These are phyloP conservation scores for Hedychridium roseum DNA, from an alignment of 2,888 invertebrate species.

Conservation along the genomic window DNA sequence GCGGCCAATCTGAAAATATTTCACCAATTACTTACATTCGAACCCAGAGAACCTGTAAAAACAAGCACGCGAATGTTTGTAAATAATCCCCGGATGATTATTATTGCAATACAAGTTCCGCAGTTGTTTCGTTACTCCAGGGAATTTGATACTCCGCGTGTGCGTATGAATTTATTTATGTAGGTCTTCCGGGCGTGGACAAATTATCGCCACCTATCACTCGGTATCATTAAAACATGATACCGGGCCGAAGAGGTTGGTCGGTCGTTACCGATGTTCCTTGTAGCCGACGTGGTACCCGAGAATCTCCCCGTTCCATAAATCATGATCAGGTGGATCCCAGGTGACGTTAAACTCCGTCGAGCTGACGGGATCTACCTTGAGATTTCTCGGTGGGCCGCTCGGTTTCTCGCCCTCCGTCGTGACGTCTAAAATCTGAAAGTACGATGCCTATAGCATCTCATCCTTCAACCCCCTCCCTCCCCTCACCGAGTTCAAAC, in stretches of 20 bases:
- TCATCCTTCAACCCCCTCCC: no score
- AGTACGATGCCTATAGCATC: no score
- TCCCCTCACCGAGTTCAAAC: no score
- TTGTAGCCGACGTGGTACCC: conserved; percentile 90
- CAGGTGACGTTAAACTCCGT: conserved; percentile 85
- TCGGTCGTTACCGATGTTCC: conserved; percentile 64
- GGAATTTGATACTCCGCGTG: no score
- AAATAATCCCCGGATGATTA: conserved; percentile 13
- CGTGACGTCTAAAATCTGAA: conserved; percentile 57
- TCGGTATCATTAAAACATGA: conserved; percentile 20
- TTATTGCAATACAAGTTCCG: background rate
- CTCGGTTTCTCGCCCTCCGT: conserved; percentile 69
- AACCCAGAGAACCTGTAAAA: conserved; percentile 3
- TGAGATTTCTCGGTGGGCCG: conserved; percentile 82
- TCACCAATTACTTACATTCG: conserved; percentile 14
- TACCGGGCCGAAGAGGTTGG: conserved; percentile 10
- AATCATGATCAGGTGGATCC: conserved; percentile 86
- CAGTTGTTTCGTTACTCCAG: conserved; percentile 12
- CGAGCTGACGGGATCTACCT: conserved; percentile 84
- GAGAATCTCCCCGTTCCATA: conserved; percentile 87
- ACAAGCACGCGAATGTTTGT: background rate
- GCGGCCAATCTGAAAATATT: conserved; percentile 41
- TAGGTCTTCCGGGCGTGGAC: no score
- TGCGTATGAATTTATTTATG: no score
- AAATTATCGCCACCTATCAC: no score